Base-by-base conservation (phyloP, 2,888 invertebrate genomes). In the Eupithecia centaureata region DNA sequence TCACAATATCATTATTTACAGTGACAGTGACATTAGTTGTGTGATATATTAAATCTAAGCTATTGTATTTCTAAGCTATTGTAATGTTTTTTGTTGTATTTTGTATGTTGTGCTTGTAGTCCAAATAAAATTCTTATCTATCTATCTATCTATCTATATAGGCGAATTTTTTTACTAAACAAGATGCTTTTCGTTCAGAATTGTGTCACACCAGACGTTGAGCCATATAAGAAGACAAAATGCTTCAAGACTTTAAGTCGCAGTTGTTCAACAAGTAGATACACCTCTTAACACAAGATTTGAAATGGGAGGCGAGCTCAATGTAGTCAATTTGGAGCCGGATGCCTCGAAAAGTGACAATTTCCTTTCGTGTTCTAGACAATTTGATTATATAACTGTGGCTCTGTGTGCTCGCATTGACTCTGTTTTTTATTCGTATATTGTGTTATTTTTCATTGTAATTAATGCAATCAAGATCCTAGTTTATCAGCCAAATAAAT, bases 291-390 rank as follows among this genome's bases (percentile, higher is more conserved):
- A 47, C 57, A 65, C 63, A 58, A 69, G 63, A 71, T 72, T 75
- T 77, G 71, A 76, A 79, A 78, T 79, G 76, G 73, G 76, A 79
- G 68, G 74, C 77, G 79, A 70, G 71, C 71, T 76, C 77, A 74
- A 78, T 78, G 77, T 77, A 83, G 79, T 84, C 86, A 87, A 88
- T 87, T 88, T 86, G 82, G 78, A 70, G 74, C 84, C 84, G 86
- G 87, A 87, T 85, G 84, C 73, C 74, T 81, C 80, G 77, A 82
- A 84, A 87, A 86, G 85, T 86, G 85, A 83, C 85, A 79, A 86
- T 85, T 88, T 89, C 89, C 89, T 88, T 73, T 79, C 73, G 73
- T 68, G 72, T 66, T 75, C 74, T 76, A 76, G 74, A 73, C 72
- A 73, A 78, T 70, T 76, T 68, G 57, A 52, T 72, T 69, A 74